Evolutionary conservation across 2,888 invertebrate species (phyloP).

Genomic region (Punctoribates punctum): DNA sequence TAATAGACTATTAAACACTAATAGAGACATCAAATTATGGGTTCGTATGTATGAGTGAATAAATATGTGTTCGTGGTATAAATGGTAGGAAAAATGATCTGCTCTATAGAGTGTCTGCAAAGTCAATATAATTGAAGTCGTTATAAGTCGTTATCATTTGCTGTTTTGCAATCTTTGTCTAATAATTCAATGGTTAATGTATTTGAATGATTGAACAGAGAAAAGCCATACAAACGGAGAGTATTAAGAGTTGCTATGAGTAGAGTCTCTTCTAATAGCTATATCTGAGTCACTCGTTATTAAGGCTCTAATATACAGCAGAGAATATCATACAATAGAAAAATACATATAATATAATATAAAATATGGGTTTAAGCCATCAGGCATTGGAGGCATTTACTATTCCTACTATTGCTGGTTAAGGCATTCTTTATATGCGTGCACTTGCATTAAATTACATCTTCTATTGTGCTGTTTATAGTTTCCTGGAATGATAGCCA

Average conservation of each 20-base stretch:
- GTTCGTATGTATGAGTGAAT: no score
- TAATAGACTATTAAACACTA: neutral
- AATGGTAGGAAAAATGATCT: no score
- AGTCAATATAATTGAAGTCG: neutral
- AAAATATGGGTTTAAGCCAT: constrained; percentile 17
- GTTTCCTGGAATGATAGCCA: constrained; percentile 22
- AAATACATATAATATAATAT: constrained; percentile 12
- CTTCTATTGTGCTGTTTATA: constrained; percentile 24
- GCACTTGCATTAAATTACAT: constrained; percentile 19
- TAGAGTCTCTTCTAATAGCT: constrained; percentile 17
- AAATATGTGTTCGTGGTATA: neutral
- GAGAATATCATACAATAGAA: neutral
- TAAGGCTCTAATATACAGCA: neutral
- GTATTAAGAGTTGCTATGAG: constrained; percentile 6
- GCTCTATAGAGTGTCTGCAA: no score
- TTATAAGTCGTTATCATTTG: neutral
- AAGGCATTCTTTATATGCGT: constrained; percentile 9
- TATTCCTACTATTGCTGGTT: neutral
- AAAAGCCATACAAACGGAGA: neutral
- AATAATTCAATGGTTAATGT: constrained; percentile 18
- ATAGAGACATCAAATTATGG: constrained; percentile 26
- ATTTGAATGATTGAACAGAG: constrained; percentile 20
- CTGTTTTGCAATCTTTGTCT: neutral
- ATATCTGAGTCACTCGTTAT: neutral
- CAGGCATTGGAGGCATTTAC: neutral